Base-by-base conservation (phyloP, 1,140 invertebrate species). In the Olivierus martensii region DNA sequence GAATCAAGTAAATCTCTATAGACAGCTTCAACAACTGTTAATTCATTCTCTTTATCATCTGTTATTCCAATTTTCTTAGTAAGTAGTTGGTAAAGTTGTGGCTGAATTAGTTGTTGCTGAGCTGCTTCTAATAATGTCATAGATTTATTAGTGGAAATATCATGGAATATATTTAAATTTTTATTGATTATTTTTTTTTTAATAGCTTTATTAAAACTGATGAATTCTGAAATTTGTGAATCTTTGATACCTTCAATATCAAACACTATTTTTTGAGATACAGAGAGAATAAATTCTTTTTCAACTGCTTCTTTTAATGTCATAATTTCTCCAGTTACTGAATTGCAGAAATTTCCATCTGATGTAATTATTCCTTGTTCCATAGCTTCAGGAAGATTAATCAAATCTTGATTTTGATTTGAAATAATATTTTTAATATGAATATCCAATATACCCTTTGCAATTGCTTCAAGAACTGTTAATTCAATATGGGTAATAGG, bases 201-300 rank as follows among this genome's bases (percentile, higher is more conserved):
- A 46, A 92, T 66, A 44, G 92, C 91, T 53, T 80, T 77, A 67
- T 92, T 87, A 57, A 96, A 82, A 63, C 82, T 89, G 41, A 97
- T 74, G 64, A 81, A 83, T 65, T 88, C 83, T 19, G 78, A 80
- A 44, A 80, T 83, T 56, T 79, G 75, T 0, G 84, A 80, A 68
- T 94, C 86, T 64, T 81, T 83, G 64, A 95, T 88, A 52, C 84
- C 88, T 59, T 89, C 86, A 52, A 93, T 87, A 65, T 94, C 83
- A 66, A 94, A 94, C 53, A 91, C 82, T 5, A 85, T 87, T 67
- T 85, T 84, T 65, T 86, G 83, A 11, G 81, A 77, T 3, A 93
- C 82, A 4, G 89, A 85, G 7, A 86, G 84, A 41, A 95, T 81
- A n/a, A 87, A 74, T 38, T 91, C 90, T 57, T 81, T 76, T 63